phyloP scores from a whole-genome alignment of 2,113 vertebrate genomes.

The Calcarius ornatus region DNA sequence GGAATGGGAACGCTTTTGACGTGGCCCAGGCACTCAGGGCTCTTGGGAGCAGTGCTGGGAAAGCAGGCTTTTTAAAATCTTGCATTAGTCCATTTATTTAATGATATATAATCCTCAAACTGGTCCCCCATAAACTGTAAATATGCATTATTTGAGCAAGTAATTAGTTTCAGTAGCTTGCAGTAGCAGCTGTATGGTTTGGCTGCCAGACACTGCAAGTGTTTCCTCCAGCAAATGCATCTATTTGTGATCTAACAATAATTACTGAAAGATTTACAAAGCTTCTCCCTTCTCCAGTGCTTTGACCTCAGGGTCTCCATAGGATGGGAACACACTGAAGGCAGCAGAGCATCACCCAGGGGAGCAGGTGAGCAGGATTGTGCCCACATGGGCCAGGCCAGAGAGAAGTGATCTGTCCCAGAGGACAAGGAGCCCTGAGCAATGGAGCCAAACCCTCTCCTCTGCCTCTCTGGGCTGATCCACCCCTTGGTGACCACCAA shows the following conservation, averaged over 20 bases:
- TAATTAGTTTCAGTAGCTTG: conserved; percentile 35
- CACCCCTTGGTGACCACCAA: neutral
- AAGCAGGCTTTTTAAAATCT: neutral
- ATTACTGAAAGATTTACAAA: neutral
- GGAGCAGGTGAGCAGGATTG: neutral
- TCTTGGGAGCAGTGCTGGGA: conserved; percentile 43
- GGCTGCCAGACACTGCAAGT: conserved; percentile 11
- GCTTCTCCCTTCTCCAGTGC: neutral
- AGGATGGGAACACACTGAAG: neutral
- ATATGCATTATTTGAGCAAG: conserved; percentile 4
- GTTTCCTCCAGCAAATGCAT: neutral
- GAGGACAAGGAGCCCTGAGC: neutral
- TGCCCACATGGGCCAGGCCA: neutral
- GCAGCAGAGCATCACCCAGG: neutral
- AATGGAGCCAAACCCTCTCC: neutral
- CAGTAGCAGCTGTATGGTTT: neutral
- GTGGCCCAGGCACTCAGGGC: conserved; percentile 26
- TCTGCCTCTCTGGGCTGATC: neutral
- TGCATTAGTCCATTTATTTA: neutral
- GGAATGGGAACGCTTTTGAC: conserved; percentile 53
- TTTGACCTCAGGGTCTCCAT: neutral
- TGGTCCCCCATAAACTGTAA: conserved; percentile 26
- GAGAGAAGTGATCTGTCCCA: neutral
- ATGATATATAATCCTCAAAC: conserved; percentile 22
- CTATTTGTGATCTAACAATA: neutral